Conservation (phyloP, 2,888 invertebrate genomes). For the Troides oblongomaculatus region DNA sequence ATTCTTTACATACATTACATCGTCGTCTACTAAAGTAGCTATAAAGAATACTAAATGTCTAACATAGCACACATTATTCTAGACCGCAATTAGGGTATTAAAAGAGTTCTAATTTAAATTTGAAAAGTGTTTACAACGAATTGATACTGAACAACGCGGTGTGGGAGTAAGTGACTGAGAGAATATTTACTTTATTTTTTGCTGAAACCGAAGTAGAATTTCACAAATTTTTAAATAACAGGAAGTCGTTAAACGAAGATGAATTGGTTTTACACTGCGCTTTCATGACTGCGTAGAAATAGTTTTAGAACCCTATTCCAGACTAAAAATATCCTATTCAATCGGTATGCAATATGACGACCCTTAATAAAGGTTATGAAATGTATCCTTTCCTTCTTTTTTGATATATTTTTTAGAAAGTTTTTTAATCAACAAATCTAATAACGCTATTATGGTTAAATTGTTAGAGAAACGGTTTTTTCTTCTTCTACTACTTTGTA, state of each 20-base stretch:
- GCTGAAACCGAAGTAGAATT: conserved; percentile 14
- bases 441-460: no score
- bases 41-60: conserved; percentile 38
- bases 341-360: no score
- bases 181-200: conserved; percentile 6
- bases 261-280: not conserved
- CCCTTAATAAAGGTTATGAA: no score
- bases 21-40: conserved; percentile 37
- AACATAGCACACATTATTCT: conserved; percentile 49
- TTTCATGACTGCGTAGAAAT: no score
- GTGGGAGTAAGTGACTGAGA: conserved; percentile 44
- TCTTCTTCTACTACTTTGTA: no score
- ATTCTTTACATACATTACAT: no score
- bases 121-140: conserved; percentile 37
- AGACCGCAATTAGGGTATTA: conserved; percentile 49
- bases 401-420: no score
- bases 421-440: no score
- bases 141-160: conserved; percentile 41
- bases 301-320: no score
- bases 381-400: no score
- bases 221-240: conserved; percentile 1
- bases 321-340: no score
- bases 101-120: conserved; percentile 65
- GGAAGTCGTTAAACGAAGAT: conserved; percentile 7
- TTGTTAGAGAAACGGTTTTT: no score